A percentile compares a stretch with the other conserved stretches of the same genome.
Evolutionary conservation across 1,140 invertebrate species (phyloP).

Genomic region (Cotesia glomerata): DNA sequence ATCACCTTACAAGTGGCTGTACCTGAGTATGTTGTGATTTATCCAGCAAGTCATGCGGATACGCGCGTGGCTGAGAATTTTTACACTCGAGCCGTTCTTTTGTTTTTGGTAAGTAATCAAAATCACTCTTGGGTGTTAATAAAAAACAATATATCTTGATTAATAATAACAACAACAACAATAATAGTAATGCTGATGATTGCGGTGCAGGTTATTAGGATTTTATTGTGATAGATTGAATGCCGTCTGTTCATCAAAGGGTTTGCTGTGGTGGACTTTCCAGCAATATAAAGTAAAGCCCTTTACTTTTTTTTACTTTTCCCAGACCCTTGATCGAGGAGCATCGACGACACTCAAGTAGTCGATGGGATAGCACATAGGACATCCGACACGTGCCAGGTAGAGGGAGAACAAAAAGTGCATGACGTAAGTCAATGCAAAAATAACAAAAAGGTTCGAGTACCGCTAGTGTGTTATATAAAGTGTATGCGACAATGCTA

Average conservation of each 20-base stretch:
- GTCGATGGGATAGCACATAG: not conserved
- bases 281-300: no score
- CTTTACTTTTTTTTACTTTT: no score
- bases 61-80: no score
- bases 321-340: constrained; percentile 3
- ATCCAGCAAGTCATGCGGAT: no score
- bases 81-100: not conserved
- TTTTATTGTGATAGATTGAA: no score
- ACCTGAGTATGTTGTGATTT: no score
- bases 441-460: constrained; percentile 10
- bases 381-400: constrained; percentile 30
- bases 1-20: not conserved
- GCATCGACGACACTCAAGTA: constrained; percentile 19
- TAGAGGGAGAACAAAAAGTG: constrained; percentile 5
- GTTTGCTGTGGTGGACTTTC: not conserved
- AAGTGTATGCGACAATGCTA: no score
- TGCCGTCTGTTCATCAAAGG: not conserved
- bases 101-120: not conserved
- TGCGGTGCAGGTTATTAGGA: no score
- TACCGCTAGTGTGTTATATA: no score
- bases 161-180: no score
- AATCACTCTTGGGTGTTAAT: not conserved
- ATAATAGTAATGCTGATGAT: no score
- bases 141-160: no score
- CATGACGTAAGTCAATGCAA: constrained; percentile 7